phyloP scores from a whole-genome alignment of 2,797 vertebrate species.

The Echiichthys vipera region DNA sequence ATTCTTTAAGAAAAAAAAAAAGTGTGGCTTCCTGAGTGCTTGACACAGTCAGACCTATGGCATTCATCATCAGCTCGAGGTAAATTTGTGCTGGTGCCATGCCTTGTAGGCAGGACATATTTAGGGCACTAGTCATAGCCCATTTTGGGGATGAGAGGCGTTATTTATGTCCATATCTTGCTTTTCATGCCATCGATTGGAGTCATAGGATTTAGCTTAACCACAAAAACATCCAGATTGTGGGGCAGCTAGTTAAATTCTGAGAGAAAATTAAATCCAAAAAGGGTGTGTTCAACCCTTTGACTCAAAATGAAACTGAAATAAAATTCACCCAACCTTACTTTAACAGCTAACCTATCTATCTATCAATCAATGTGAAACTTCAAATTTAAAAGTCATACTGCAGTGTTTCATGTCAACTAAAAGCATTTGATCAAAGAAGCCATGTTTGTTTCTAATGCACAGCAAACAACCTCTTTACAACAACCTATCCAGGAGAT shows the following conservation, averaged over 20 bases:
- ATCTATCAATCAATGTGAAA: conserved; percentile 3
- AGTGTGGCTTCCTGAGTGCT: conserved; percentile 73
- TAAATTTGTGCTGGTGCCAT: conserved; percentile 66
- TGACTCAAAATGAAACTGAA: conserved; percentile 54
- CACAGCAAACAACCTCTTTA: conserved; percentile 21
- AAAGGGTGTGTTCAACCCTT: conserved; percentile 10
- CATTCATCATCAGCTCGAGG: conserved; percentile 70
- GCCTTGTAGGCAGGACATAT: conserved; percentile 75
- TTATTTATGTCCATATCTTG: conserved; percentile 66
- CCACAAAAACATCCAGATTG: conserved; percentile 28
- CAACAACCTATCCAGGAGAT: not conserved
- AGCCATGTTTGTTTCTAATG: conserved; percentile 13
- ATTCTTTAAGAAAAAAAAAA: conserved; percentile 9
- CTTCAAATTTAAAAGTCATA: not conserved
- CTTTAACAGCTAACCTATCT: not conserved
- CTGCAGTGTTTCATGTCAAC: not conserved
- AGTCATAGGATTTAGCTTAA: conserved; percentile 73
- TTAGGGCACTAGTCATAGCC: conserved; percentile 77
- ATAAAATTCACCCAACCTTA: not conserved
- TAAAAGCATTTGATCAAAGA: conserved; percentile 4
- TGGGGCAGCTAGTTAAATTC: conserved; percentile 25
- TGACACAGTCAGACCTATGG: conserved; percentile 76
- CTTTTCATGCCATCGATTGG: conserved; percentile 68
- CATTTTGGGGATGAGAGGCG: conserved; percentile 55
- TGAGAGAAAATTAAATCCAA: conserved; percentile 47